These are phyloP conservation scores for Epinephelus malabaricus DNA, from an alignment of 2,797 vertebrate genomes.

Conservation along the genomic window DNA sequence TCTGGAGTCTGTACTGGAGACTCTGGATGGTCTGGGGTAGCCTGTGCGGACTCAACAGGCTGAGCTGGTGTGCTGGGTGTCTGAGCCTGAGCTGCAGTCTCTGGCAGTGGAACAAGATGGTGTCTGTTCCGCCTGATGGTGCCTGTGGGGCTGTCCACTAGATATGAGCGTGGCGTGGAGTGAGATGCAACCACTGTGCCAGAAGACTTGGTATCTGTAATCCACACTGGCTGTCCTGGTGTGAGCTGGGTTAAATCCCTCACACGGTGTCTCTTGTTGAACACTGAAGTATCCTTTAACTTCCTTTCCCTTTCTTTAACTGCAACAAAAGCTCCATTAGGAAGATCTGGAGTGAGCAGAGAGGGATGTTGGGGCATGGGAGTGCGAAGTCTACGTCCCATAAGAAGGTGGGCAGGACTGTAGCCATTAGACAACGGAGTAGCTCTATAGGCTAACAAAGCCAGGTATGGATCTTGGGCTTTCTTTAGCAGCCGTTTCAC, in stretches of 20 bases:
- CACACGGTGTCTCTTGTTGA: slow-evolving; percentile 5
- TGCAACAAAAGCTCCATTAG: not conserved
- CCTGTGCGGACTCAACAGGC: not conserved
- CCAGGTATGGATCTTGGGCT: not conserved
- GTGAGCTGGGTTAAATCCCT: not conserved
- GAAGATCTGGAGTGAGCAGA: not conserved
- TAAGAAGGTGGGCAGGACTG: not conserved
- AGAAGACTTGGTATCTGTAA: not conserved
- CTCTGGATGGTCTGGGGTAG: too few relatives aligned
- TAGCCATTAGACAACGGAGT: not conserved
- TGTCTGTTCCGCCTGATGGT: not conserved
- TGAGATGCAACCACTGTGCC: not conserved
- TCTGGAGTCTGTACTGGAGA: not conserved
- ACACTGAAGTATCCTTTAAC: not conserved
- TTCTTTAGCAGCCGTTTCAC: slow-evolving; percentile 6
- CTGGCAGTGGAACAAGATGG: not conserved
- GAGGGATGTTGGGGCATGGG: not conserved
- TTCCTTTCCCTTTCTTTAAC: not conserved
- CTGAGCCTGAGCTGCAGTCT: not conserved
- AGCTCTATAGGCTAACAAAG: not conserved
- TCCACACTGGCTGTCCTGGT: slow-evolving; percentile 16
- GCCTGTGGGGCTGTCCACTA: not conserved
- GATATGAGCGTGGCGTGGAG: not conserved
- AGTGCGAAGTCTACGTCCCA: not conserved
- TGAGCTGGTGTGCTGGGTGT: not conserved